Evolutionary conservation across 37 sponge, comb jelly and placozoan species (phyloP).

Genomic region (Bolinopsis microptera): DNA sequence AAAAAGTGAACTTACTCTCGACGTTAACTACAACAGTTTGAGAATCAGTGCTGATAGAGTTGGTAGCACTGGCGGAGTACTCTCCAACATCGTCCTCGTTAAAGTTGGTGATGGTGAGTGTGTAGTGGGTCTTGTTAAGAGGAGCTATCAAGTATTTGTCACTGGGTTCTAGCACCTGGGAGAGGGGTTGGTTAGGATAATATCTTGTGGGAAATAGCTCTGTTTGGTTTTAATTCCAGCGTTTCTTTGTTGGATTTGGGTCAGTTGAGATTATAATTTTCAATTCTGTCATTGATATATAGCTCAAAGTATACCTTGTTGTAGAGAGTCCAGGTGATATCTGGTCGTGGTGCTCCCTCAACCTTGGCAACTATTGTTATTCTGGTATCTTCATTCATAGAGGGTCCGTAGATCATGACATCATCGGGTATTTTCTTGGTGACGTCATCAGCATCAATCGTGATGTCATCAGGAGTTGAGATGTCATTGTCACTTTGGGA

Average conservation of each 20-base stretch:
- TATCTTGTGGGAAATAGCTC: background rate
- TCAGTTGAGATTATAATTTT: background rate
- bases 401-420: background rate
- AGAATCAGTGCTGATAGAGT: constrained; percentile 13
- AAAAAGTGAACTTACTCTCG: background rate
- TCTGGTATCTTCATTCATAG: background rate
- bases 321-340: background rate
- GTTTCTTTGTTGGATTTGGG: background rate
- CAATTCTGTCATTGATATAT: too few relatives aligned
- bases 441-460: background rate
- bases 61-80: constrained; percentile 52
- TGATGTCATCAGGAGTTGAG: background rate
- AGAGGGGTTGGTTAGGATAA: background rate
- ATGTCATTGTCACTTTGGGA: background rate
- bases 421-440: background rate
- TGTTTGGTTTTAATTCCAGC: background rate
- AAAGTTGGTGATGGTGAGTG: constrained; percentile 22
- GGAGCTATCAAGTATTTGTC: background rate
- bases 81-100: background rate
- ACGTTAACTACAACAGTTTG: background rate
- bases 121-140: background rate
- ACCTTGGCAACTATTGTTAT: background rate
- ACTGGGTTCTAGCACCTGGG: background rate
- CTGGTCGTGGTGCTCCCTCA: constrained; percentile 11
- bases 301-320: constrained; percentile 3